Evolutionary conservation across 2,888 invertebrate species (phyloP), one percentile per base, ranked within the genome.

Genomic region (Digitonthophagus gazella): DNA sequence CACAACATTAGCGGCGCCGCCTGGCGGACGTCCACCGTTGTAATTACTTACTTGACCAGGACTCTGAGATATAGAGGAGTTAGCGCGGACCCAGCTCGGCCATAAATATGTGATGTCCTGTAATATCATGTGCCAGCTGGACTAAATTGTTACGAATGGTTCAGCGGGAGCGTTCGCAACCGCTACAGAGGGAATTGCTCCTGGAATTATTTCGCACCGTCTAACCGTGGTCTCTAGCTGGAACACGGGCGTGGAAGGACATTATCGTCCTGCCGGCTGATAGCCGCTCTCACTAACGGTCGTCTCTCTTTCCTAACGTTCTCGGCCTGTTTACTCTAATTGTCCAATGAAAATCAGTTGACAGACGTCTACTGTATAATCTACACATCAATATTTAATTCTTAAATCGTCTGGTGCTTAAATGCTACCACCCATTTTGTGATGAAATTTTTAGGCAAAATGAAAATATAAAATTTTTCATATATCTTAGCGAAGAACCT

Each of bases 81-180:
- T 76, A 75, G 74, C 72, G 75, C 72, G 73, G 77, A 74, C 77
- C 80, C 79, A 77, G 78, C 76, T 76, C 79, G 79, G 78, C 81
- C 81, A 82, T 83, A 83, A 83, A 83, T 83, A 83, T 81, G 80
- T 82, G 82, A 83, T 82, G 82, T 80, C 79, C 80, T 80, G 81
- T 82, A 83, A 83, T 83, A 83, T 82, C 82, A 82, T 81, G 82
- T 82, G 82, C 82, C 82, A 82, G 83, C 82, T 83, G 82, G 80
- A 79, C 79, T 80, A 83, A 83, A 83, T 83, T 83, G 83, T 82
- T 83, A 83, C 82, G 81, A 82, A 83, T 83, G 82, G 81, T 77
- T 66, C 70, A 64, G 79, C 77, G 74, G 77, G 78, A 78, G 76
- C 78, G 77, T 78, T 78, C 77, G 76, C 78, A 76, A 76, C 77